Evolutionary conservation across 2,797 vertebrate species (phyloP).

Genomic region (Acridotheres tristis): DNA sequence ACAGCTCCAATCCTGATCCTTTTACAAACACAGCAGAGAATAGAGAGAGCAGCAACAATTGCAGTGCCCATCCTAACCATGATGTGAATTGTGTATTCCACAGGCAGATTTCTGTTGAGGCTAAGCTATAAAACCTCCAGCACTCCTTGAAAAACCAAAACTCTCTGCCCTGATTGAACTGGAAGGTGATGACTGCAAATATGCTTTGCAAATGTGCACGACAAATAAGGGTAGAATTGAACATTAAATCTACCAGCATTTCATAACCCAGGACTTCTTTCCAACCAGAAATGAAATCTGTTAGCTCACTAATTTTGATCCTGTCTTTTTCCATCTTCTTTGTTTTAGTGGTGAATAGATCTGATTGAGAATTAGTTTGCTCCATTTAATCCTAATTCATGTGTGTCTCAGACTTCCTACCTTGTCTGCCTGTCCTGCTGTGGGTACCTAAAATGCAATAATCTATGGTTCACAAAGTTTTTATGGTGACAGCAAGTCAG

Average conservation of each 20-base stretch:
- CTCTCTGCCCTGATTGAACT: background rate
- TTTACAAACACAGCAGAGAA: background rate
- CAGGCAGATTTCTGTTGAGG: background rate
- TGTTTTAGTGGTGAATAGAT: background rate
- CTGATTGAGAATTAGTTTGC: constrained; percentile 50
- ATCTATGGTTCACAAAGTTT: background rate
- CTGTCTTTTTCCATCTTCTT: constrained; percentile 56
- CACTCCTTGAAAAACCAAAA: background rate
- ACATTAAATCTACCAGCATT: background rate
- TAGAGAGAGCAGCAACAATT: background rate
- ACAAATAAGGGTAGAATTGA: background rate
- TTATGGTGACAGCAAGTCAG: background rate
- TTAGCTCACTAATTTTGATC: constrained; percentile 3
- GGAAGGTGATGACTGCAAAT: background rate
- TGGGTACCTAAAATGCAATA: background rate
- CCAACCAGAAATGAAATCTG: constrained; percentile 23
- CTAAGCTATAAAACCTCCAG: background rate
- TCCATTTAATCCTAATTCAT: constrained; percentile 57
- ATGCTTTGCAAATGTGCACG: background rate
- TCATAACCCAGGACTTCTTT: background rate
- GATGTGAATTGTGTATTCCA: background rate
- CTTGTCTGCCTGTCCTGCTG: background rate
- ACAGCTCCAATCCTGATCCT: background rate
- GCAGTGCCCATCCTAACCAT: background rate
- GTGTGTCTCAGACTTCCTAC: constrained; percentile 9